phyloP scores from a whole-genome alignment of 2,888 invertebrate species.

The Pasiphila rectangulata region DNA sequence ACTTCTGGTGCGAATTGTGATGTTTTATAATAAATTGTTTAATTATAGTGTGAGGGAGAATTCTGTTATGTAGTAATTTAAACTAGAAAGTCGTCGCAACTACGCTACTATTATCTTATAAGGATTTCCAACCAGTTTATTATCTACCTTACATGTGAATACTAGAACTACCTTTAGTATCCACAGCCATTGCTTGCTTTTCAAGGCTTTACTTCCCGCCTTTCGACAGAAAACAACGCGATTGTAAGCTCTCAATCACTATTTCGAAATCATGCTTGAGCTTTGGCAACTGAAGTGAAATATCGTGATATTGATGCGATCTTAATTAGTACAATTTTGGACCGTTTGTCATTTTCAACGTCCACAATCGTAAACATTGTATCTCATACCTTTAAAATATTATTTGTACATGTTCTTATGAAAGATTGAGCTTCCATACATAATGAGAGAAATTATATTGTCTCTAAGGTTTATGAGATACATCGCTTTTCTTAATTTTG shows the following conservation, averaged over 20 bases:
- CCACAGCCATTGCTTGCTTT: too few species aligned
- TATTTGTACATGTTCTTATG: slow-evolving; percentile 12
- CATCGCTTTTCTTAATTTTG: slow-evolving; percentile 17
- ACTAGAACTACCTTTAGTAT: too few species aligned
- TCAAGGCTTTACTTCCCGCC: slow-evolving; percentile 8
- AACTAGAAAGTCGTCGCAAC: slow-evolving; percentile 10
- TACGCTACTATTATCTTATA: neutral
- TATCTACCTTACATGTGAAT: too few species aligned
- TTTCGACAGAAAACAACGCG: slow-evolving; percentile 4
- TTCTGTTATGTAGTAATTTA: slow-evolving; percentile 7
- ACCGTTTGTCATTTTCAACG: slow-evolving; percentile 21
- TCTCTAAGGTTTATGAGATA: slow-evolving; percentile 25
- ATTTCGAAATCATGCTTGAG: slow-evolving; percentile 13
- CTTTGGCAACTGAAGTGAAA: slow-evolving; percentile 14
- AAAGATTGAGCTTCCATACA: slow-evolving; percentile 15
- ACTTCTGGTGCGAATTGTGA: slow-evolving; percentile 17
- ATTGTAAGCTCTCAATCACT: slow-evolving; percentile 6
- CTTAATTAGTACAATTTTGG: slow-evolving; percentile 13
- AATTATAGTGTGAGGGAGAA: neutral
- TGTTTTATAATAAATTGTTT: slow-evolving; percentile 10
- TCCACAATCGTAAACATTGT: slow-evolving; percentile 12
- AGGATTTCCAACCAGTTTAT: too few species aligned
- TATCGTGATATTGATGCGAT: slow-evolving; percentile 22
- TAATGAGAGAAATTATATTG: slow-evolving; percentile 13
- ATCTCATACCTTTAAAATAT: slow-evolving; percentile 14